phyloP scores from a whole-genome alignment of 2,888 invertebrate genomes.

The Torymus aiolomorphi region DNA sequence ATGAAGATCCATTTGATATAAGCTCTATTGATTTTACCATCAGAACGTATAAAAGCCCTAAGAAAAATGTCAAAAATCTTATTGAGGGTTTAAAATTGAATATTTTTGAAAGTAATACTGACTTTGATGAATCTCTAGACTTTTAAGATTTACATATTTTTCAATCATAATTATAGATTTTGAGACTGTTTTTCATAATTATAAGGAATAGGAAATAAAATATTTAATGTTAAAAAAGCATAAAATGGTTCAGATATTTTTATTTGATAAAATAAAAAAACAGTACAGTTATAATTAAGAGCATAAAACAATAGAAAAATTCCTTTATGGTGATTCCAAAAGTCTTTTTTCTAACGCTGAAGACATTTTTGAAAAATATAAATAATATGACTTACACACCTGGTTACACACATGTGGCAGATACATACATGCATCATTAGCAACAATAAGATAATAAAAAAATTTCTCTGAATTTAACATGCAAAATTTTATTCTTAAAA shows the following conservation, averaged over 20 bases:
- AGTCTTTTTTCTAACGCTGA: constrained; percentile 28
- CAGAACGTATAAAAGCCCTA: constrained; percentile 1
- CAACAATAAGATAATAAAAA: constrained; percentile 32
- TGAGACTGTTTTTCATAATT: too few species aligned
- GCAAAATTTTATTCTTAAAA: background rate
- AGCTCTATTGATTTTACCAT: constrained; percentile 33
- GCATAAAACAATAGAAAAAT: constrained; percentile 41
- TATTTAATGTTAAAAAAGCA: constrained; percentile 16
- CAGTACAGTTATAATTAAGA: constrained; percentile 28
- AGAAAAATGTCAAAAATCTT: background rate
- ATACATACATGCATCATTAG: constrained; percentile 43
- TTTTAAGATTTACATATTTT: constrained; percentile 57
- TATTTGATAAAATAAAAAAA: constrained; percentile 53
- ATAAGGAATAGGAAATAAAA: constrained; percentile 25
- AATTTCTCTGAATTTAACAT: constrained; percentile 38
- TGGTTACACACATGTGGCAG: constrained; percentile 35
- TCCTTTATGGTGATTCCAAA: constrained; percentile 31
- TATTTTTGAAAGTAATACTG: constrained; percentile 56
- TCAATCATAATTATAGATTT: constrained; percentile 4
- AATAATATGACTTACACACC: constrained; percentile 50
- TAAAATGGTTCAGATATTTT: constrained; percentile 39
- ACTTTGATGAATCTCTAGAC: constrained; percentile 61
- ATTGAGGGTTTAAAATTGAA: constrained; percentile 18
- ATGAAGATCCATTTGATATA: constrained; percentile 23
- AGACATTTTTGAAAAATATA: constrained; percentile 48